Evolutionary conservation across 2,113 vertebrate genomes (phyloP), one percentile per base, ranked within the genome.

Genomic region (Lepidothrix coronata): DNA sequence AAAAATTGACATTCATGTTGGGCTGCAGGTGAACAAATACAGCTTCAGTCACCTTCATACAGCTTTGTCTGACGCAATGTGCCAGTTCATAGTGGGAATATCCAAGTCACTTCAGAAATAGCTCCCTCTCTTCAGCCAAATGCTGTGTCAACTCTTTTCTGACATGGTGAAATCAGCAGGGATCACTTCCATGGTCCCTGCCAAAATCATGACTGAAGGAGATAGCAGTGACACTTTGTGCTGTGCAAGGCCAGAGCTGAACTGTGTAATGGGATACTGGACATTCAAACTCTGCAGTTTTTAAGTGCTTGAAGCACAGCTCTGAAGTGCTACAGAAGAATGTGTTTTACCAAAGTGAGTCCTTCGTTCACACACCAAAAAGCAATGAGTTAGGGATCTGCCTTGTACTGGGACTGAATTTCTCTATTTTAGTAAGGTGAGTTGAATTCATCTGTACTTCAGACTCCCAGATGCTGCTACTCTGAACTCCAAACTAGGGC

Each of bases 21-120:
- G 61, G 33, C 52, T 91, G 81, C 62, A 88, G 71, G 20, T 54
- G 67, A 85, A 46, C 31, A 77, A 73, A 37, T 49, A 33, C 27
- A 75, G n/a, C 46, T 46, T 62, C 46, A 61, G 55, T 37, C 63
- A 86, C 71, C 72, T 85, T 76, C 55, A 27, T 41, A 21, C 7
- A 62, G 37, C 46, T 77, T 70, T 41, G 35, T 7, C n/a, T 77
- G 37, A 46, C n/a, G 80, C 27, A 88, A 48, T 23, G 20, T 86
- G 85, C 67, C 91, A 94, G 67, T 63, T 88, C n/a, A 19, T 17
- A 43, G 70, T 0, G 5, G 74, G 88, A 83, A 66, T 91, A 88
- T 66, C 79, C 85, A 94, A 90, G 75, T 30, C 31, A 24, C 75
- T 79, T 83, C 88, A 95, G 75, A 90, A 96, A 94, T 51, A 96